Evolutionary conservation across 1,140 invertebrate species (phyloP).

Genomic region (Gonioctena quinquepunctata): DNA sequence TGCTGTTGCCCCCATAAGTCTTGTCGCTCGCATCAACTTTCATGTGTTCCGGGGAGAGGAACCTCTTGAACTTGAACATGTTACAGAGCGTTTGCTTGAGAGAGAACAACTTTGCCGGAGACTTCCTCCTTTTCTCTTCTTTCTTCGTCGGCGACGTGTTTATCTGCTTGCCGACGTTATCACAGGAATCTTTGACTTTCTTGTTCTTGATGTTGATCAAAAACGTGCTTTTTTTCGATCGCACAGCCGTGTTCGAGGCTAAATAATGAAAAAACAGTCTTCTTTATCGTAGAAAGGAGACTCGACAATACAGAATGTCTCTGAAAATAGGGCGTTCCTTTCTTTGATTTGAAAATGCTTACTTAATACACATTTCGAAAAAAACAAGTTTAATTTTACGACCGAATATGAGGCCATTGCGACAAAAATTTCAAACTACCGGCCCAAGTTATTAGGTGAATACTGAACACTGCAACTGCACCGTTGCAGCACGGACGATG

Average conservation of each 20-base stretch:
- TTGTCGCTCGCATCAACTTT: constrained; percentile 46
- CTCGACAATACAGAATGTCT: too few relatives aligned
- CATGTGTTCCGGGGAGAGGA: constrained; percentile 59
- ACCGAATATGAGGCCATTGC: too few relatives aligned
- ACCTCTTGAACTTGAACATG: constrained; percentile 73
- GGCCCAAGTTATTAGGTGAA: too few relatives aligned
- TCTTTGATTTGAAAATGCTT: too few relatives aligned
- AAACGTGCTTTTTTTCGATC: constrained; percentile 67
- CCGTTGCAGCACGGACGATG: too few relatives aligned
- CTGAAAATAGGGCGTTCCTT: too few relatives aligned
- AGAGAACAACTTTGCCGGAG: constrained; percentile 64
- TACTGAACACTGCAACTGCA: too few relatives aligned
- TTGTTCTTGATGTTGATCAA: constrained; percentile 67
- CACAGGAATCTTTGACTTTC: constrained; percentile 65
- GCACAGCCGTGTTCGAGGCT: neutral
- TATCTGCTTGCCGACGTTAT: constrained; percentile 42
- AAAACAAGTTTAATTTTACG: too few relatives aligned
- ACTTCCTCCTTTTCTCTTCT: constrained; percentile 65
- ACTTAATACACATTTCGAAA: too few relatives aligned
- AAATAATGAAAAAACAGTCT: too few relatives aligned
- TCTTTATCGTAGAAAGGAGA: too few relatives aligned
- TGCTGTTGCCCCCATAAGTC: constrained; percentile 32
- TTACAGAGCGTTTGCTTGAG: constrained; percentile 86
- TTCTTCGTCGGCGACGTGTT: constrained; percentile 54
- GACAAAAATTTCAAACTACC: too few relatives aligned